Evolutionary conservation across 2,797 vertebrate genomes (phyloP).

Genomic region (Chiloscyllium punctatum): DNA sequence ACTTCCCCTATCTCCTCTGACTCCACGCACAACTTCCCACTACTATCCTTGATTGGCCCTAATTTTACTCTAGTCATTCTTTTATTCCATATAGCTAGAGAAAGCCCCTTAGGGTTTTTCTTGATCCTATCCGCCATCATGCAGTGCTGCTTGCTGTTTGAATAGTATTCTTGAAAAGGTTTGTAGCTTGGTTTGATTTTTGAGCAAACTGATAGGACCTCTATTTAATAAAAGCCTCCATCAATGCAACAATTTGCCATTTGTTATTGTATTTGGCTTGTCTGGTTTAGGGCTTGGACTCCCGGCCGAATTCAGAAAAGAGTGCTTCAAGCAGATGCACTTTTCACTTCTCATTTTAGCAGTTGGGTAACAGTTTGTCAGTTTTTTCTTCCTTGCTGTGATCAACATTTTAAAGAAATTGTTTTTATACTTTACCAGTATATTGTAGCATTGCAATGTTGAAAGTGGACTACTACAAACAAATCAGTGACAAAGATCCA

Average conservation of each 20-base stretch:
- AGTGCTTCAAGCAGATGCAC: neutral
- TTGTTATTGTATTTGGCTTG: neutral
- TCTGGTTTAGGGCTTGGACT: neutral
- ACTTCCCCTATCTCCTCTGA: too few species aligned
- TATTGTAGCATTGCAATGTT: neutral
- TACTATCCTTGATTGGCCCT: too few species aligned
- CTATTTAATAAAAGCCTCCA: neutral
- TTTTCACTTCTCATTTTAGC: neutral
- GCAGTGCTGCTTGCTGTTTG: neutral
- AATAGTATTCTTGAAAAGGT: neutral
- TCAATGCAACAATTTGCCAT: neutral
- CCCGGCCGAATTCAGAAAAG: neutral
- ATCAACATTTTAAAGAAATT: neutral
- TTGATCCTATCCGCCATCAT: too few species aligned
- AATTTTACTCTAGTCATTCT: too few species aligned
- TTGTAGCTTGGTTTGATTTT: too few species aligned
- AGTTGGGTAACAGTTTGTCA: neutral
- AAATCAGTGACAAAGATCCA: neutral
- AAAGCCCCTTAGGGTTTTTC: too few species aligned
- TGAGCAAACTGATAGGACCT: neutral
- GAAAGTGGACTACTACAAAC: neutral
- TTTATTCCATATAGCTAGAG: too few species aligned
- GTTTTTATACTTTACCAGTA: neutral
- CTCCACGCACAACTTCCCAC: too few species aligned
- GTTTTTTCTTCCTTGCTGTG: neutral